Base-by-base conservation (phyloP, 2,888 invertebrate genomes). In the Drosophila mimica region DNA sequence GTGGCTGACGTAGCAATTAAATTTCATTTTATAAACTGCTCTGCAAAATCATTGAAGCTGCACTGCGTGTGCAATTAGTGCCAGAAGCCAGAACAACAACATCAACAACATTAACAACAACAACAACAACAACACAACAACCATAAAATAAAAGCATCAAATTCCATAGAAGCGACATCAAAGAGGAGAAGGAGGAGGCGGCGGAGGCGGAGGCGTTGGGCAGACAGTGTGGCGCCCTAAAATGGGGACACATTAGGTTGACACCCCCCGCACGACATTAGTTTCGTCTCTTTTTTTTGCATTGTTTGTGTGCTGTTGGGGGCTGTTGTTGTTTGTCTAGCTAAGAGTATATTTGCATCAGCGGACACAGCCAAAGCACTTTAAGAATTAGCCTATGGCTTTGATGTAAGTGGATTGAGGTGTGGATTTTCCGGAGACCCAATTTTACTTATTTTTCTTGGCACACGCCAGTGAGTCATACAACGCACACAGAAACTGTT, bases 1-100 rank as follows among this genome's bases (percentile, higher is more conserved):
- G 70, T 58, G 81, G 77, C 74, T 76, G 82, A 62, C 46, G 62
- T 58, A 31, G 86, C 85, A 85, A 85, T 85, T 85, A 89, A 85
- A 85, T 85, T 85, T 85, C 74, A 89, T 85, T 85, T 89, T 70
- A 85, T 79, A 66, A 88, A 80, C 85, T 75, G 70, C 64, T 51
- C 65, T 48, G 61, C 38, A 43, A 71, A 73, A 88, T 82, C 43
- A 72, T 71, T 72, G 64, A 51, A 68, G 58, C 81, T 68, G 60
- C 71, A 65, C 72, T 70, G 74, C 73, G 69, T 69, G 61, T 56
- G 74, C 89, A 89, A 89, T 89, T 88, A 88, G 86, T 80, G n/a
- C 34, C 54, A 57, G 31, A 15, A 30, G n/a, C 40, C 40, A 20
- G 56, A 2, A 17, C 52, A 33, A 33, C 38, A 65, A 54, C 34